Conservation (phyloP, 2,888 invertebrate species). For the Drosophila neotestacea region DNA sequence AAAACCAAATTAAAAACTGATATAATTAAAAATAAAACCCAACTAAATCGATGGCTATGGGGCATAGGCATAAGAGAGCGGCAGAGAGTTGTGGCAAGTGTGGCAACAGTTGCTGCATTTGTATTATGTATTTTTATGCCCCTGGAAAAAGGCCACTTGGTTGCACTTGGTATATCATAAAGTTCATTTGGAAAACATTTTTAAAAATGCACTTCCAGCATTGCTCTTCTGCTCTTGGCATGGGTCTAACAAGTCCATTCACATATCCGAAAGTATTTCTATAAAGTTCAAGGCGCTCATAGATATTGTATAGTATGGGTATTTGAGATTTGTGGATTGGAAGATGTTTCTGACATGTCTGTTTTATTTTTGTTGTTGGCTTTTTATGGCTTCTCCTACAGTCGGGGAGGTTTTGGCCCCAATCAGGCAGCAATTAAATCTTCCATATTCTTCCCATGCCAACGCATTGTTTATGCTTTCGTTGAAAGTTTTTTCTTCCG, state of each 20-base stretch:
- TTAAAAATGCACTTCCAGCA: constrained; percentile 6
- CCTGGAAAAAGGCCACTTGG: constrained; percentile 46
- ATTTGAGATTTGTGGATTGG: constrained; percentile 5
- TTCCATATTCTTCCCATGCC: constrained; percentile 39
- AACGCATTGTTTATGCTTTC: constrained; percentile 72
- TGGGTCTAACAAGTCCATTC: constrained; percentile 48
- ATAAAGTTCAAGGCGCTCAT: constrained; percentile 76
- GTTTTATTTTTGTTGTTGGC: constrained; percentile 64
- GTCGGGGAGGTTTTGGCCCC: constrained; percentile 42
- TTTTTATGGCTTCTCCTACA: constrained; percentile 60
- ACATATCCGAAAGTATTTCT: constrained; percentile 23
- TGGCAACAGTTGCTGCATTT: constrained; percentile 54
- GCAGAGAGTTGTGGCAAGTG: constrained; percentile 30
- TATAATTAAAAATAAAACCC: constrained; percentile 37
- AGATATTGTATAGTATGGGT: constrained; percentile 23
- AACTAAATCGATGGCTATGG: constrained; percentile 30
- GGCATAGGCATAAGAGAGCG: background rate
- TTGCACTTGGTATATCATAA: constrained; percentile 58
- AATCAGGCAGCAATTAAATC: constrained; percentile 57
- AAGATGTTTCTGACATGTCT: constrained; percentile 43
- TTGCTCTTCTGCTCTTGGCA: constrained; percentile 47
- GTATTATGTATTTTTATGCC: constrained; percentile 58
- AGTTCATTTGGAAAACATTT: constrained; percentile 57
- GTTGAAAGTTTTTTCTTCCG: constrained; percentile 62
- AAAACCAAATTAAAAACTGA: constrained; percentile 27